These are phyloP conservation scores for Lordiphosa clarofinis DNA, from an alignment of 1,140 invertebrate species.

Conservation along the genomic window DNA sequence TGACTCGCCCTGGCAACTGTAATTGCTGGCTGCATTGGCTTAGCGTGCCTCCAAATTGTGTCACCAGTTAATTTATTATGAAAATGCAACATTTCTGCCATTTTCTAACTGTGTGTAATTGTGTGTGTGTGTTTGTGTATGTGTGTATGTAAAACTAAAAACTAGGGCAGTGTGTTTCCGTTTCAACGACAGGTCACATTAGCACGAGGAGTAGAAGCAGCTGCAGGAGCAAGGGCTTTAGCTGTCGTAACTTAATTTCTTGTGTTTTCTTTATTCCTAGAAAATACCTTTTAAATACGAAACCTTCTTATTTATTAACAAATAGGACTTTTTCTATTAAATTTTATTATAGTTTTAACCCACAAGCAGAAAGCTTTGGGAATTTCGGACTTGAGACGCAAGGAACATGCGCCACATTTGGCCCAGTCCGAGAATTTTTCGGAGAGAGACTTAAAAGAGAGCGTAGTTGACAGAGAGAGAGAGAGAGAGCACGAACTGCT, in stretches of 20 bases:
- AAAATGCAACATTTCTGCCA: conserved; percentile 50
- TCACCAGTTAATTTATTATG: conserved; percentile 43
- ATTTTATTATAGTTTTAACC: no score
- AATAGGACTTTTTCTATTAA: no score
- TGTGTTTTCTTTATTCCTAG: no score
- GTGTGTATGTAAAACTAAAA: conserved; percentile 46
- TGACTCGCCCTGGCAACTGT: conserved; percentile 1
- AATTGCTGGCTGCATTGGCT: conserved; percentile 9
- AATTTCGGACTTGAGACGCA: no score
- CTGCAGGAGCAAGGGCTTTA: not conserved
- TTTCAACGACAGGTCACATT: conserved; percentile 55
- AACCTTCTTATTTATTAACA: not conserved
- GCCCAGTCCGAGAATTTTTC: conserved; percentile 3
- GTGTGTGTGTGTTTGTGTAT: conserved; percentile 6
- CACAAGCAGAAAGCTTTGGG: no score
- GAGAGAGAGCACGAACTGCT: conserved; percentile 29
- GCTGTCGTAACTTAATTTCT: no score
- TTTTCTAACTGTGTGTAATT: conserved; percentile 13
- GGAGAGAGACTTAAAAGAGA: no score
- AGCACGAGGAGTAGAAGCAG: conserved; percentile 6
- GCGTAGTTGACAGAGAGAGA: not conserved
- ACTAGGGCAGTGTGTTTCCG: conserved; percentile 78
- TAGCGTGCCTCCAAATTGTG: conserved; percentile 44
- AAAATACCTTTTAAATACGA: no score
- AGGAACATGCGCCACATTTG: no score